Evolutionary conservation across 2,113 vertebrate species (phyloP).

Genomic region (Gnathonemus echidnorhynchus): DNA sequence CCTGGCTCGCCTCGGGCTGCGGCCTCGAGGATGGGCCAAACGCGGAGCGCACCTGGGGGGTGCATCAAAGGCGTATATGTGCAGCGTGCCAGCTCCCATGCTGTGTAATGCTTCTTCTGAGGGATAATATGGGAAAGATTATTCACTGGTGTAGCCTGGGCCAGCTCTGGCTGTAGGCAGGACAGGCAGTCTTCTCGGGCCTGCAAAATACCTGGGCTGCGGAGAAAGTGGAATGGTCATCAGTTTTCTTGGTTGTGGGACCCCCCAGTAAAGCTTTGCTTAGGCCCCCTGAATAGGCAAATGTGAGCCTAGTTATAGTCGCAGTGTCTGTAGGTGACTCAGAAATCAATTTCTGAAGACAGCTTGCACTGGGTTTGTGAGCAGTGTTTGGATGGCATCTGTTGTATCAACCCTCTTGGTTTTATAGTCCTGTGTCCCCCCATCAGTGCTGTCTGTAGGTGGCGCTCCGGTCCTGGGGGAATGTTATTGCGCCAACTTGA

Average conservation of each 20-base stretch:
- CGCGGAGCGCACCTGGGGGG: neutral
- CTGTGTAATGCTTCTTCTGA: neutral
- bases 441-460: neutral
- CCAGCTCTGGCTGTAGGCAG: neutral
- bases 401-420: neutral
- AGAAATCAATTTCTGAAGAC: neutral
- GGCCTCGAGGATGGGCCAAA: too few species aligned
- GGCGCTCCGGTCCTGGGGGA: neutral
- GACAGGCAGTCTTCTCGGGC: neutral
- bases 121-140: neutral
- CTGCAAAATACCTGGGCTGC: neutral
- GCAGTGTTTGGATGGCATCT: neutral
- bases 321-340: neutral
- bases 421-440: neutral
- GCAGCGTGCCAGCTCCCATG: neutral
- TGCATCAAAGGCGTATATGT: slow-evolving; percentile 15
- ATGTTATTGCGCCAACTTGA: neutral
- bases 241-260: neutral
- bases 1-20: neutral
- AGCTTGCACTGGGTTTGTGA: neutral
- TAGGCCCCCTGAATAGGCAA: neutral
- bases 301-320: neutral
- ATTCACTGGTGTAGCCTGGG: neutral
- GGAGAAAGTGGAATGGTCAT: neutral
- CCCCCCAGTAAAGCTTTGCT: neutral